Percentiles rank a stretch among this genome's conserved stretches.
Conservation (phyloP, 2,888 invertebrate species). For the Trichacis sp. region DNA sequence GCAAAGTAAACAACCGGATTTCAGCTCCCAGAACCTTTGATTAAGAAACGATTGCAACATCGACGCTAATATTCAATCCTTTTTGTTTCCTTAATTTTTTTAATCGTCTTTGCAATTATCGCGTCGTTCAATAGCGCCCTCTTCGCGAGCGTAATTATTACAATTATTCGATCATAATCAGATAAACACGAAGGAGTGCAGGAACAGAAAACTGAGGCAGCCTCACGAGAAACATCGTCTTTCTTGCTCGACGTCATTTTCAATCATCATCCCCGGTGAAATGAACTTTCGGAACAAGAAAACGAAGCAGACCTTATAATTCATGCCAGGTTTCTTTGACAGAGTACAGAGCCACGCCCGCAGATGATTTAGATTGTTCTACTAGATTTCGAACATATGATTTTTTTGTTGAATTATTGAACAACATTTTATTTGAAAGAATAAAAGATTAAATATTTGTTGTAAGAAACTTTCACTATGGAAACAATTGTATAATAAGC, state of each 20-base stretch:
- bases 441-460: too few relatives aligned
- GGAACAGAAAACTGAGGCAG: slow-evolving; percentile 49
- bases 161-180: slow-evolving; percentile 44
- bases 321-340: too few relatives aligned
- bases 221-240: slow-evolving; percentile 31
- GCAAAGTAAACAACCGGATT: not conserved
- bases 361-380: too few relatives aligned
- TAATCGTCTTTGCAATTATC: slow-evolving; percentile 30
- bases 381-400: too few relatives aligned
- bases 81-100: slow-evolving; percentile 25
- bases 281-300: not conserved
- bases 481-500: too few relatives aligned
- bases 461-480: too few relatives aligned
- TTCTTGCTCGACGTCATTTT: not conserved
- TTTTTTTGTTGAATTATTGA: too few relatives aligned
- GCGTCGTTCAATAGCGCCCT: slow-evolving; percentile 16
- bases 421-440: too few relatives aligned
- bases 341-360: too few relatives aligned
- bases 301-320: not conserved
- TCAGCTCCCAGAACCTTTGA: slow-evolving; percentile 3
- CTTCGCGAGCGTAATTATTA: slow-evolving; percentile 35
- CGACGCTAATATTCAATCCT: slow-evolving; percentile 37
- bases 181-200: slow-evolving; percentile 40
- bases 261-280: not conserved
- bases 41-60: slow-evolving; percentile 31